Base-by-base conservation (phyloP, 2,113 vertebrate species). In the Elaphurus davidianus region DNA sequence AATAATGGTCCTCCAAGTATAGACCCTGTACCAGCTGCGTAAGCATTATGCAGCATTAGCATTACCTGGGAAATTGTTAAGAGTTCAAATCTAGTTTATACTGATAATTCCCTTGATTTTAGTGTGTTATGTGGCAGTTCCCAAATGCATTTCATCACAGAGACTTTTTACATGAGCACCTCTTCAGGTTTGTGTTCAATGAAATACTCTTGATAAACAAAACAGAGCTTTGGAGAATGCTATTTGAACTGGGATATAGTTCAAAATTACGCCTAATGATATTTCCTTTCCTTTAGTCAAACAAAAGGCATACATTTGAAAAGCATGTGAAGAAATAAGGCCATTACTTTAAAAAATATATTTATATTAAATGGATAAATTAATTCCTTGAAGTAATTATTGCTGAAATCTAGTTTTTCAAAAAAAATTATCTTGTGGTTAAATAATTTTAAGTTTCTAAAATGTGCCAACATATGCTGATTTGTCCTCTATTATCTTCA, bases 401-500 rank as follows among this genome's bases (percentile, higher is more conserved):
- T 71, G 7, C 52, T 78, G 79, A 97, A 96, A 79, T 79, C 7
- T 59, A 15, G 28, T 54, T 90, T 81, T 64, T 93, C 3, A 15
- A 94, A 94, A 94, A 95, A 15, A 16, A 79, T 14, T 36, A 19
- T 30, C 45, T 94, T 60, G 17, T 28, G 23, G 50, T 60, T 90
- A 97, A 90, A 62, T 45, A 54, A 85, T 90, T 79, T 43, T 59
- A 92, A 96, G 87, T 89, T 87, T 13, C 21, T 76, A 82, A 86
- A 91, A 64, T 74, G 30, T 79, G 40, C 6, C 28, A 71, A 64
- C 11, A 21, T 60, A 71, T 86, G 74, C 16, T 50, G 50, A n/a
- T 67, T 88, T 98, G 6, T 88, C 83, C 16, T 50, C 15, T 60
- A 55, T 86, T 76, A 33, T 91, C 16, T 5, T 86, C 71, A 87